Base-by-base conservation (phyloP, 1,140 invertebrate species). In the Aphelenchoides besseyi region DNA sequence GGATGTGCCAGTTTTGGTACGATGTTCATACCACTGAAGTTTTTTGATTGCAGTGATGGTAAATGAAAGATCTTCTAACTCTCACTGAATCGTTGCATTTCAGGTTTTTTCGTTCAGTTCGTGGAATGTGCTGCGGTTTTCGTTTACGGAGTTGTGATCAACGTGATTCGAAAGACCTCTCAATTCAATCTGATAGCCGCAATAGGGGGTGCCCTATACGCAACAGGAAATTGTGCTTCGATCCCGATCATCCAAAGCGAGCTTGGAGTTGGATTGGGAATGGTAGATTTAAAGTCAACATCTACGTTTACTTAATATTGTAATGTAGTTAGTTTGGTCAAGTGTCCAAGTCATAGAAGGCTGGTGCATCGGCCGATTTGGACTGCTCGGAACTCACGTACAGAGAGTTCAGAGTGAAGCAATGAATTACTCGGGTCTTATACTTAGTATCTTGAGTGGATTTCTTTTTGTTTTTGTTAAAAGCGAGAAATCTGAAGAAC, bases 101-200 rank as follows among this genome's bases (percentile, higher is more conserved):
- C 18, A 70, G 79, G 79, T 9, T 76, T 81, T 41, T 81, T 82
- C 41, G 78, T 81, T 30, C 79, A 81, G 69, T 81, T 80, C 77
- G 66, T 81, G 36, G 71, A 82, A 61, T 82, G 79, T 69, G 55
- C 75, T 18, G 68, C 75, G 18, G 79, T 81, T 8, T 81, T 81
- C 55, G 55, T 81, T n/a, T 64, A 71, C 32, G 79, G 79, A 26
- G 73, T 81, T 32, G 36, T 78, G 16, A 79, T 81, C 54, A 78
- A 81, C 48, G 37, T 69, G 9, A 66, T 68, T 2, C 77, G 80
- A 8, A 74, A 69, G 26, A 70, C 80, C 30, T 80, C 79, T 1
- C 64, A 73, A 59, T 82, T 81, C 37, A 74, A 81, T 37, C 59
- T 68, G 36, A 73, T 73, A 33, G 79, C 81, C n/a, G 55, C 71